Evolutionary conservation across 2,888 invertebrate genomes (phyloP).

Genomic region (Torymus auratus): DNA sequence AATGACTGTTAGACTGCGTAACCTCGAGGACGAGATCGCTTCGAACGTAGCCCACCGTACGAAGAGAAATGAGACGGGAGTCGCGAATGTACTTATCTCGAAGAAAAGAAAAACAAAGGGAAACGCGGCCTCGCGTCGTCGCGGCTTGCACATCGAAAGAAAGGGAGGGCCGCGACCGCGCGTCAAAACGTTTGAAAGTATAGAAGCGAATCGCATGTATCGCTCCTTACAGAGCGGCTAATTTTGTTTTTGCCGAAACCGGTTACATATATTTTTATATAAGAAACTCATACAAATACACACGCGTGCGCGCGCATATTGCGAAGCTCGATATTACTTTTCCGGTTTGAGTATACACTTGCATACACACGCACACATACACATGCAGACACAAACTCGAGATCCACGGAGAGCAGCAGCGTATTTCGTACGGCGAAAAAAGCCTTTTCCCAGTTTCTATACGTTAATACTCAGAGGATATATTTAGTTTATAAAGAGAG

Average conservation of each 20-base stretch:
- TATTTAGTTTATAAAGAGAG: conserved; percentile 45
- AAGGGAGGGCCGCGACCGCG: conserved; percentile 24
- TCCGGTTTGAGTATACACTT: conserved; percentile 25
- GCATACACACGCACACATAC: conserved; percentile 5
- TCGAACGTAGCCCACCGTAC: conserved; percentile 69
- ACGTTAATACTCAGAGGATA: conserved; percentile 54
- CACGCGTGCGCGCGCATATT: background rate
- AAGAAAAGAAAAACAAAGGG: background rate
- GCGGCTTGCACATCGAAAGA: conserved; percentile 10
- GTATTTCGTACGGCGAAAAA: conserved; percentile 7
- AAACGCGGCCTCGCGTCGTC: background rate
- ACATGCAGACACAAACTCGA: background rate
- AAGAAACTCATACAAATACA: conserved; percentile 22
- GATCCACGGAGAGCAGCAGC: background rate
- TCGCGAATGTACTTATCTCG: no score
- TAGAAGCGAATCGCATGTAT: background rate
- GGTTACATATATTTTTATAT: conserved; percentile 56
- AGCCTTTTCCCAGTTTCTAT: conserved; percentile 28
- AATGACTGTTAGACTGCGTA: conserved; percentile 16
- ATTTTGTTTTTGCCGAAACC: conserved; percentile 54
- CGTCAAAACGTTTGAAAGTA: background rate
- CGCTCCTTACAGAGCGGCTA: conserved; percentile 53
- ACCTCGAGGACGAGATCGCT: conserved; percentile 55
- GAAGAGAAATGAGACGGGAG: conserved; percentile 6
- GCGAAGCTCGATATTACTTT: conserved; percentile 50